These are phyloP conservation scores for Prenolepis imparis DNA, from an alignment of 2,888 invertebrate species.

Conservation along the genomic window DNA sequence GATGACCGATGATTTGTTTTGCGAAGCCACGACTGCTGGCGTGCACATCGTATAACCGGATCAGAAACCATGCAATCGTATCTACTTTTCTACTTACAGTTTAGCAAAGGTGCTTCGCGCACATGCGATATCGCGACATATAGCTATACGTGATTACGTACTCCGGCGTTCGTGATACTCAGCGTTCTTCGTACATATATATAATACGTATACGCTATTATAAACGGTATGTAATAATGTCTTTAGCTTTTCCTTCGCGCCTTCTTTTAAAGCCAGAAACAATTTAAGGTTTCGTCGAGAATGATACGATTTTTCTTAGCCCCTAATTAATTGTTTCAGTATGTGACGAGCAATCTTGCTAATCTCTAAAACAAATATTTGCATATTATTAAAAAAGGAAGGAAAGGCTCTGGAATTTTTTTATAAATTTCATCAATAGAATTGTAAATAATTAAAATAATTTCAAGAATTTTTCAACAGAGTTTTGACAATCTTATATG, in stretches of 20 bases:
- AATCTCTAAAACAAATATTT: not conserved
- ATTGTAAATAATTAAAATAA: not conserved
- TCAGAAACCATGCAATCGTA: slow-evolving; percentile 86
- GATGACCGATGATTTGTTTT: slow-evolving; percentile 66
- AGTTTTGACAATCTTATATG: not conserved
- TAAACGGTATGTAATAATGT: slow-evolving; percentile 8
- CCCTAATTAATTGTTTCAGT: not conserved
- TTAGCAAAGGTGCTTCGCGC: slow-evolving; percentile 83
- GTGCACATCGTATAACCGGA: slow-evolving; percentile 83
- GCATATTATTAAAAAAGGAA: not conserved
- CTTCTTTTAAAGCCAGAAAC: not conserved
- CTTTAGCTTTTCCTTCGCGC: slow-evolving; percentile 5
- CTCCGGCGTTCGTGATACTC: slow-evolving; percentile 37
- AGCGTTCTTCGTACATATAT: slow-evolving; percentile 26
- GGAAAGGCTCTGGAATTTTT: not conserved
- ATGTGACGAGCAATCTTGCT: not conserved
- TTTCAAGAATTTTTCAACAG: slow-evolving; percentile 1
- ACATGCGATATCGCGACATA: slow-evolving; percentile 46
- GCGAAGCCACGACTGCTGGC: slow-evolving; percentile 82
- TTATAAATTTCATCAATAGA: not conserved
- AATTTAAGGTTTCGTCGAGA: slow-evolving; percentile 1
- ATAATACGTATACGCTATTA: slow-evolving; percentile 14
- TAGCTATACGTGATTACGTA: slow-evolving; percentile 75
- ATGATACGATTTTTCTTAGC: not conserved
- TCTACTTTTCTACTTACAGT: slow-evolving; percentile 84